Base-by-base conservation (phyloP, 2,113 vertebrate species). In the Chionodraco myersi region DNA sequence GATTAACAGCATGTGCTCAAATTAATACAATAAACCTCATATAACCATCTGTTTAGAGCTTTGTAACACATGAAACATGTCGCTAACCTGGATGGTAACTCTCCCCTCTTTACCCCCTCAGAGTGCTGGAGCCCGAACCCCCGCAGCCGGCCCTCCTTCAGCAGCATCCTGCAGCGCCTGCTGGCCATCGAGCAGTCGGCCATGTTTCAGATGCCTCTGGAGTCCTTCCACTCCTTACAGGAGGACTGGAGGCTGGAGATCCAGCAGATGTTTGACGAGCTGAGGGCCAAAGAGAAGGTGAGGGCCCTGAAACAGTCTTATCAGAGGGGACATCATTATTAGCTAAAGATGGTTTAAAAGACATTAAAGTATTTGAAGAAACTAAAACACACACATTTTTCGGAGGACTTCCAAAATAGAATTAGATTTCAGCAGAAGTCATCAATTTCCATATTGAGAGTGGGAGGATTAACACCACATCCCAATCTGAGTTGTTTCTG, bases 191-290 rank as follows among this genome's bases (percentile, higher is more conserved):
- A 98, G 86, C 96, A 96, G 90, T 98, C 96, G 0, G 93, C 96
- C 90, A 96, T 97, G 93, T 97, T 97, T 87, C 96, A 97, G 92
- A 97, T 98, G 97, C 97, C 97, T 0, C 92, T 97, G 79, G 97
- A 97, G 86, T 97, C 96, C 14, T 98, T 97, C 88, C 97, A 97
- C 91, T 97, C 96, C 0, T 87, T 98, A 66, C 97, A 98, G 79
- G 96, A 97, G 66, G 97, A 97, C 95, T 98, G 97, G 97, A 96
- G 95, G 82, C 79, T 96, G 82, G 97, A 98, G 92, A 97, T 97
- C 74, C 96, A 97, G 87, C 95, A 96, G 93, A 97, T 98, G 97
- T 98, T 98, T 6, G 94, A 96, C 1, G 96, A 98, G 86, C 94
- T 97, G 34, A 91, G 96, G 75, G 96, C 96, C 87, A 98, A 97